These are phyloP conservation scores for Trichonephila clavipes DNA, from an alignment of 1,140 invertebrate genomes.

Conservation along the genomic window DNA sequence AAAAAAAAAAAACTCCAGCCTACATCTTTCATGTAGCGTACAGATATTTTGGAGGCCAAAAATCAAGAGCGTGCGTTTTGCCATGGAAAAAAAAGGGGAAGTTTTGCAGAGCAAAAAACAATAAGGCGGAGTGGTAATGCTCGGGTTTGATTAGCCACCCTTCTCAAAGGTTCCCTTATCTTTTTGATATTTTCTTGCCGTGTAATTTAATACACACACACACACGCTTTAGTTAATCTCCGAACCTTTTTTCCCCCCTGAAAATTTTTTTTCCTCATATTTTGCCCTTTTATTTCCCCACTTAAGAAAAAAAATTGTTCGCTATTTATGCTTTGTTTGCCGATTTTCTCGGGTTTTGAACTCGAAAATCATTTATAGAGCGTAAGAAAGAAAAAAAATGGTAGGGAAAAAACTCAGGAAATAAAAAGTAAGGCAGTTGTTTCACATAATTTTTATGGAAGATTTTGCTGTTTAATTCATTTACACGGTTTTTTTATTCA, in stretches of 20 bases:
- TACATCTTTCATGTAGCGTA: background rate
- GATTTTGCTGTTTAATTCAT: slow-evolving; percentile 11
- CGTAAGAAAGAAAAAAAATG: background rate
- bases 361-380: slow-evolving; percentile 44
- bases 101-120: background rate
- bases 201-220: slow-evolving; percentile 70
- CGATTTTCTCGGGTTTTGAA: slow-evolving; percentile 66
- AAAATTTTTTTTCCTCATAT: background rate
- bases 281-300: background rate
- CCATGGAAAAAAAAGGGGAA: background rate
- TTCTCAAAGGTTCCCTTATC: slow-evolving; percentile 49
- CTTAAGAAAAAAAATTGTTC: background rate
- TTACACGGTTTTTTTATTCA: background rate
- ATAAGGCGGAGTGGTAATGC: slow-evolving; percentile 53
- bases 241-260: slow-evolving; percentile 35
- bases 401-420: background rate
- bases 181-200: slow-evolving; percentile 70
- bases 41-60: slow-evolving; percentile 1
- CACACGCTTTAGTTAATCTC: slow-evolving; percentile 73
- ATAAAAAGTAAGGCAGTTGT: slow-evolving; percentile 17
- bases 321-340: slow-evolving; percentile 65
- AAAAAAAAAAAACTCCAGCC: slow-evolving; percentile 8
- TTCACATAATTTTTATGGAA: background rate
- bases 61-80: slow-evolving; percentile 1
- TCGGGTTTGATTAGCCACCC: slow-evolving; percentile 58